phyloP scores from a whole-genome alignment of 2,888 invertebrate genomes.

The Caenorhabditis imperialis region DNA sequence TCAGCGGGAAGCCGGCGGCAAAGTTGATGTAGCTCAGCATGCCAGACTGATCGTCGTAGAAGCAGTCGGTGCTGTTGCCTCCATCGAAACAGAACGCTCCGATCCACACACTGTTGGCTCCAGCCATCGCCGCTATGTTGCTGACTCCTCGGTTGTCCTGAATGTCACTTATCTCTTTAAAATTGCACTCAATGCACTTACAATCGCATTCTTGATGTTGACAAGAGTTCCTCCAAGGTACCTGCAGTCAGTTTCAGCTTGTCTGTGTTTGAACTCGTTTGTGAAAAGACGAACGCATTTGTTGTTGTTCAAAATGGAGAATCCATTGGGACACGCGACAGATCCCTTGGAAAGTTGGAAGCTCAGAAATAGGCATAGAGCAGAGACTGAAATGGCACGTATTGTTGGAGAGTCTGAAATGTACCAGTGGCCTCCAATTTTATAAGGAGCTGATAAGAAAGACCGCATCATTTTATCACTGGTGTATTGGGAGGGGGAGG shows the following conservation, averaged over 20 bases:
- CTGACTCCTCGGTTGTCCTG: slow-evolving; percentile 11
- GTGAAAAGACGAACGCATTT: too few species aligned
- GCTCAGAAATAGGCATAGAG: too few species aligned
- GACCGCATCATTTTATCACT: too few species aligned
- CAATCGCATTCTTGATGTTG: slow-evolving; percentile 9
- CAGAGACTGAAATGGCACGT: too few species aligned
- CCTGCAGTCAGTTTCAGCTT: slow-evolving; percentile 1
- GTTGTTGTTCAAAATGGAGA: too few species aligned
- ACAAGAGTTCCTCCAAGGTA: slow-evolving; percentile 5
- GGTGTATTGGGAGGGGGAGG: too few species aligned
- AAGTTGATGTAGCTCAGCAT: not conserved
- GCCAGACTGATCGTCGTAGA: slow-evolving; percentile 17
- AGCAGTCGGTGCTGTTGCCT: slow-evolving; percentile 9
- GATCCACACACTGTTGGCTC: slow-evolving; percentile 8
- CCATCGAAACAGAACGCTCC: slow-evolving; percentile 18
- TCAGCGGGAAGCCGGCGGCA: not conserved
- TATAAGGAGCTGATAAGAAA: too few species aligned
- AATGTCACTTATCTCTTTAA: not conserved
- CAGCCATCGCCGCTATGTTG: slow-evolving; percentile 9
- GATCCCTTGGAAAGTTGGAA: too few species aligned
- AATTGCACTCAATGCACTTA: not conserved
- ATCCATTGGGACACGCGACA: too few species aligned
- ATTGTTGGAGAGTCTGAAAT: too few species aligned
- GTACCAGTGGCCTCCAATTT: too few species aligned
- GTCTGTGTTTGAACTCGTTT: not conserved